Percentiles rank a stretch among this genome's conserved stretches.
Conservation (phyloP, 2,113 vertebrate genomes). For the Pangasianodon gigas region DNA sequence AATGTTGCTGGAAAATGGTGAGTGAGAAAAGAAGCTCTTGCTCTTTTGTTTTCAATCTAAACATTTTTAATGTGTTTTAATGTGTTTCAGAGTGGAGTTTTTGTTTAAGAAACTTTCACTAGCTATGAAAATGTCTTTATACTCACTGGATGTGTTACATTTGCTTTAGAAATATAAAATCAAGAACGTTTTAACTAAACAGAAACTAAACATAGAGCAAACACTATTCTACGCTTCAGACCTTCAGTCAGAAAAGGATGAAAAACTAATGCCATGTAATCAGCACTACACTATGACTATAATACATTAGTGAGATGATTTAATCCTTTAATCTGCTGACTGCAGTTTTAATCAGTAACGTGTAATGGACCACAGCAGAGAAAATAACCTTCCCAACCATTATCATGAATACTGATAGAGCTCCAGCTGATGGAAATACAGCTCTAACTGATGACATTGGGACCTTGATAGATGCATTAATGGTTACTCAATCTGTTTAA, state of each 20-base stretch:
- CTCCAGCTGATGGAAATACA: background rate
- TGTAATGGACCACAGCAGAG: background rate
- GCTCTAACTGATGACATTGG: background rate
- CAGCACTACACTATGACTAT: background rate
- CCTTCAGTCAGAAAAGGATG: constrained; percentile 2
- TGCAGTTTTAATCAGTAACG: constrained; percentile 15
- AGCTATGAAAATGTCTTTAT: background rate
- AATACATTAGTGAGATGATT: constrained; percentile 9
- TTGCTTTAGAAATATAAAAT: background rate
- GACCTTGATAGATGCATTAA: background rate
- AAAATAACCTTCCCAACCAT: background rate
- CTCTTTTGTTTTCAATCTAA: background rate
- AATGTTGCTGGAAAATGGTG: background rate
- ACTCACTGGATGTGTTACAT: background rate
- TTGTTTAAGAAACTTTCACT: background rate
- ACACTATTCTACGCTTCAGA: background rate
- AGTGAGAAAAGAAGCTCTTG: background rate
- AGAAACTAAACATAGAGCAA: background rate
- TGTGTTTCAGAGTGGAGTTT: background rate
- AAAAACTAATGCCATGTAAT: background rate
- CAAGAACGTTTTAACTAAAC: background rate
- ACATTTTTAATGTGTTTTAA: background rate
- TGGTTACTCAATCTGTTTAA: background rate
- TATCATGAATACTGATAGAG: constrained; percentile 4
- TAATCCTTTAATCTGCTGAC: constrained; percentile 16